Base-by-base conservation (phyloP, 1,140 invertebrate genomes). In the Leptinotarsa undecemlineata region DNA sequence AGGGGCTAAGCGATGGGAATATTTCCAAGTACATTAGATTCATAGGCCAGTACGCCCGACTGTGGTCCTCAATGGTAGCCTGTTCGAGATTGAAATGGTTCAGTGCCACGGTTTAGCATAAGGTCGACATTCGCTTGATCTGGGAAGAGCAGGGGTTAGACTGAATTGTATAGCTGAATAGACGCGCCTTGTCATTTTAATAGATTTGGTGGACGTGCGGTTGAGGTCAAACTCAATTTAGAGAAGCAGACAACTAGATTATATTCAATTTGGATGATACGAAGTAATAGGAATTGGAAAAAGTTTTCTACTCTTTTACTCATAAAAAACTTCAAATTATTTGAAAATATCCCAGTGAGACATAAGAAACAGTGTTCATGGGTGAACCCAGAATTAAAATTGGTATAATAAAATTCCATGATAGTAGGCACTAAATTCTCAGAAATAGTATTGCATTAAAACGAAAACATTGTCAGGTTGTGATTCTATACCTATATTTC, bases 1-100 rank as follows among this genome's bases (percentile, higher is more conserved):
- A 42, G 51, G 51, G 51, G 51, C 51, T 57, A 57, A 4, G 21
- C 62, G 62, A 64, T 64, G 62, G 17, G 20, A 64, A 64, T 19
- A 26, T 20, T 64, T 20, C 62, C 17, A 15, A 15, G 51, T 19
- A n/a, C 15, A 57, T 19, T 57, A 19, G n/a, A 57, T 17, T 19
- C 51, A 17, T 15, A 57, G n/a, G 14, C 17, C 15, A 5, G 1
- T 17, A 19, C 51, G 17, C 15, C 15, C 51, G 51, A 57, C 4
- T 57, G 1, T 57, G 15, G 15, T 17, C 15, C 17, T 19, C 15
- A 19, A 57, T 14, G 13, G 1, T 4, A 19, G 51, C 51, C 14
- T 19, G 51, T 17, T 19, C 15, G n/a, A 57, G 51, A 15, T 57
- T 57, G 51, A 6, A 57, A 57, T 17, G 51, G 51, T 15, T n/a